Evolutionary conservation across 2,888 invertebrate species (phyloP), one percentile per base, ranked within the genome.

Genomic region (Platypus cylindrus): DNA sequence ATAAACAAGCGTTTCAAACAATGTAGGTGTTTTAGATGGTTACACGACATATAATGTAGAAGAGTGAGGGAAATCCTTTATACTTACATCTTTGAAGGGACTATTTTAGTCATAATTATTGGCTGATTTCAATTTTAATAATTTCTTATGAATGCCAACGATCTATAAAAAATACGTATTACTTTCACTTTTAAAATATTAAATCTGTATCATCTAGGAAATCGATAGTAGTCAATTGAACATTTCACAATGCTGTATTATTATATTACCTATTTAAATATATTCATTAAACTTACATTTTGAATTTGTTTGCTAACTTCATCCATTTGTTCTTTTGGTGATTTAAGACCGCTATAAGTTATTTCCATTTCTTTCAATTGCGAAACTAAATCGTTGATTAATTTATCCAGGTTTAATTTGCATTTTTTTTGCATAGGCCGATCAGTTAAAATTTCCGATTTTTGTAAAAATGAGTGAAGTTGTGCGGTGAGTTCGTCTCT

Each of bases 221-320:
- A n/a, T n/a, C n/a, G n/a, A n/a, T n/a, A n/a, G n/a, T n/a, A n/a
- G n/a, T n/a, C n/a, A n/a, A n/a, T n/a, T n/a, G n/a, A n/a, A n/a
- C n/a, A n/a, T n/a, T n/a, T n/a, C 5, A 20, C 20, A 20, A 9
- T 7, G 5, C 5, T 5, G 7, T 20, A 20, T 20, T 20, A 9
- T 5, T n/a, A n/a, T 20, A 20, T 20, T 20, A 20, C 5, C 5
- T 16, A 5, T 20, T 31, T 13, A 25, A 5, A 23, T 31, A 20
- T n/a, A 20, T 20, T n/a, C n/a, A n/a, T n/a, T n/a, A n/a, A 17
- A 34, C 40, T 44, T 45, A 75, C 75, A 66, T 70, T 71, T 46
- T 70, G 66, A 46, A 76, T 74, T 53, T 75, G 72, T 40, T 60
- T 62, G 38, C 67, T 50, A 5, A 73, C 56, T 30, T 65, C 55